Base-by-base conservation (phyloP, 2,797 vertebrate species). In the Diplodus puntazzo region DNA sequence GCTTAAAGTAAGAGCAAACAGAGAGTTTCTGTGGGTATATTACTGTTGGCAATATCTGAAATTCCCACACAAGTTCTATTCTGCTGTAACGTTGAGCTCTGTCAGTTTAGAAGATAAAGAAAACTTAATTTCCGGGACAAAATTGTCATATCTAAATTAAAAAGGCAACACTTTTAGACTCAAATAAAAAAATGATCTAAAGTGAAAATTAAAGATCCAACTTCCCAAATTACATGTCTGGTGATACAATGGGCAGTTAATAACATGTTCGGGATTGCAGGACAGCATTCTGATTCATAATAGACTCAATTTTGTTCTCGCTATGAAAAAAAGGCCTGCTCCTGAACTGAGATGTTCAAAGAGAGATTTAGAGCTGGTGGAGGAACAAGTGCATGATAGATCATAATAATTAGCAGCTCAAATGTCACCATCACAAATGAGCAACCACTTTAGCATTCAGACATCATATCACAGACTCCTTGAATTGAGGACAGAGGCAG, bases 381-480 rank as follows among this genome's bases (percentile, higher is more conserved):
- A 90, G 64, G 83, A 91, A 79, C 72, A 73, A 25, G 79, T 67
- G 84, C 84, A 90, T 82, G 86, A 84, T 87, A 83, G 88, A 90
- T 91, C 84, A 91, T 90, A 88, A 91, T 91, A 92, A 95, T 92
- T 92, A 92, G 86, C 43, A 53, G 77, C 91, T 89, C 80, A 93
- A 94, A 93, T 92, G 92, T 92, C 92, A 92, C 82, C 49, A 49
- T 89, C 81, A 82, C 78, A 42, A 68, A 77, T 75, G 66, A 87
- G 80, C 74, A 50, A 74, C 75, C 62, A 76, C 84, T 91, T 91
- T 90, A 79, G 76, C 79, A 90, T 88, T 81, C 87, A 81, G 75
- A 76, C 87, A 82, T 77, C 70, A 80, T 63, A 82, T 75, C 78
- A 64, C 80, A 5, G 76, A 57, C 62, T 82, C 53, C 14, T 49